Evolutionary conservation across 2,113 vertebrate species (phyloP).

Genomic region (Polypterus bichir): DNA sequence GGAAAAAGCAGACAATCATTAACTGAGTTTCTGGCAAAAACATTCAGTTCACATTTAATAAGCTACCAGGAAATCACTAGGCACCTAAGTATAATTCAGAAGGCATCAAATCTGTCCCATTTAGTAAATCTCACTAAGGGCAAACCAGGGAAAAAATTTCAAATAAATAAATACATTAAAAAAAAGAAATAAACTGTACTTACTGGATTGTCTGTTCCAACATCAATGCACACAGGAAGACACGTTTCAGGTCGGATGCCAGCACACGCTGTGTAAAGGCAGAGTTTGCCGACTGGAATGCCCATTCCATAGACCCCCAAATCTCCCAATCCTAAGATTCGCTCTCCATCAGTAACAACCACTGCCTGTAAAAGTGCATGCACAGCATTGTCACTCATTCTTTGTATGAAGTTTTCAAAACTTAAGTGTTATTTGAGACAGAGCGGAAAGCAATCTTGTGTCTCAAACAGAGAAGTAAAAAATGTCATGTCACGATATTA

Average conservation of each 20-base stretch:
- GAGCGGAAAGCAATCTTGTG: too few relatives aligned
- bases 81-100: too few relatives aligned
- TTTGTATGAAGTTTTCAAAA: too few relatives aligned
- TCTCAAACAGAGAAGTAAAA: too few relatives aligned
- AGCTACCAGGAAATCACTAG: too few relatives aligned
- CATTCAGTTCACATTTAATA: too few relatives aligned
- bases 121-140: too few relatives aligned
- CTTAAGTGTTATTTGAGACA: too few relatives aligned
- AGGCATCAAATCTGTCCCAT: too few relatives aligned
- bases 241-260: conserved; percentile 81
- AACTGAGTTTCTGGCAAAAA: too few relatives aligned
- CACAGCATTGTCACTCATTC: neutral
- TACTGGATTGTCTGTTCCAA: conserved; percentile 84
- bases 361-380: conserved; percentile 57
- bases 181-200: conserved; percentile 16
- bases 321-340: conserved; percentile 88
- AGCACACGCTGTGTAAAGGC: conserved; percentile 87
- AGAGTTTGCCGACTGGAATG: conserved; percentile 90
- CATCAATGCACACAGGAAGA: conserved; percentile 86
- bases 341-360: conserved; percentile 90
- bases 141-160: neutral
- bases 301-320: conserved; percentile 95
- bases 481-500: too few relatives aligned
- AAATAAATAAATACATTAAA: neutral
- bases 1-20: too few relatives aligned